These are phyloP conservation scores for Gerris buenoi DNA, from an alignment of 1,140 invertebrate genomes.

Conservation along the genomic window DNA sequence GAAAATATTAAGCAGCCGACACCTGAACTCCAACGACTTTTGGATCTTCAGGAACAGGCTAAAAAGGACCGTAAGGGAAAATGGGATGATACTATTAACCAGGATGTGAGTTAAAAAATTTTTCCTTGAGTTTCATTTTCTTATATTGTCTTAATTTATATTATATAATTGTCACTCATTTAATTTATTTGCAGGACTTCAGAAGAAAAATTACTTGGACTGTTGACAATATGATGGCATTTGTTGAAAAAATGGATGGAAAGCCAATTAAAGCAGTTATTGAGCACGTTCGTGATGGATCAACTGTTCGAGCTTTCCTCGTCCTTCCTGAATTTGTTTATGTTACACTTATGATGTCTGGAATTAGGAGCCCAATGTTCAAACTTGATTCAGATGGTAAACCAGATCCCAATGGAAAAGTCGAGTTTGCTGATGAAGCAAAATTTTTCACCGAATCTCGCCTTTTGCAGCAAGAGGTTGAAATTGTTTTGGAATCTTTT, in stretches of 20 bases:
- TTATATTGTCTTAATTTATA: neutral
- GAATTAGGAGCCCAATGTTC: constrained; percentile 70
- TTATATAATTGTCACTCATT: no score
- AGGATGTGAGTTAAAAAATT: neutral
- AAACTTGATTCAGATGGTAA: constrained; percentile 51
- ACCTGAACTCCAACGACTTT: constrained; percentile 48
- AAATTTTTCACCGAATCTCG: constrained; percentile 81
- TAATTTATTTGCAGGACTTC: constrained; percentile 38
- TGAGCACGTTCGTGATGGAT: constrained; percentile 92
- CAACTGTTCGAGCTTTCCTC: constrained; percentile 77
- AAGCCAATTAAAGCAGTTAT: constrained; percentile 76
- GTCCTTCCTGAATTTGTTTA: constrained; percentile 49
- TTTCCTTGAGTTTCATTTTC: neutral
- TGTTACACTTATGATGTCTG: constrained; percentile 85
- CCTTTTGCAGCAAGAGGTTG: constrained; percentile 82
- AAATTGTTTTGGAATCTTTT: constrained; percentile 82
- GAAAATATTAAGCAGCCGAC: constrained; percentile 49
- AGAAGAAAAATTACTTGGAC: constrained; percentile 75
- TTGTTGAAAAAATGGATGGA: constrained; percentile 53
- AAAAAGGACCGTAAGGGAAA: constrained; percentile 75
- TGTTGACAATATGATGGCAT: constrained; percentile 28
- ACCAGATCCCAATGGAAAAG: constrained; percentile 37
- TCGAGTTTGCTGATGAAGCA: constrained; percentile 52
- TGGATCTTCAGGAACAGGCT: constrained; percentile 80
- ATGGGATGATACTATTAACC: constrained; percentile 39